Conservation (phyloP, 2,113 vertebrate species). For the Phalacrocorax brasilianus region DNA sequence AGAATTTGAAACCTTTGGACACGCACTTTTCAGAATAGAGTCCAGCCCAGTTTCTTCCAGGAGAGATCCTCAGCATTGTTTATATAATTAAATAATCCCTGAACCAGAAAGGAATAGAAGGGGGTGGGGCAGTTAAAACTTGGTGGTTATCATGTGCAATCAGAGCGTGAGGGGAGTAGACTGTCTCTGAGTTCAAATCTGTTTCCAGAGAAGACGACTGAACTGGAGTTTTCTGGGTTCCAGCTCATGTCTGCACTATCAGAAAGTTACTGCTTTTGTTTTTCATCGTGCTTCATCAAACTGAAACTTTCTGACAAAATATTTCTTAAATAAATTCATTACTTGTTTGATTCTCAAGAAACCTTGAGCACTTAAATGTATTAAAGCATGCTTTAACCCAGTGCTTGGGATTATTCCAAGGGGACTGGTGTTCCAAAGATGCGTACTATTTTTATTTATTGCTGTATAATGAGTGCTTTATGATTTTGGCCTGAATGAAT, state of each 20-base stretch:
- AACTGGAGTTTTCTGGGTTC: background rate
- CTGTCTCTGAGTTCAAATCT: background rate
- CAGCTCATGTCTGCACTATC: background rate
- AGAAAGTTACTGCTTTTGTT: background rate
- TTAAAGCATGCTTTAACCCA: background rate
- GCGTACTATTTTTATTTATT: background rate
- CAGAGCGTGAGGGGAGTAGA: background rate
- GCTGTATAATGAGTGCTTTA: background rate
- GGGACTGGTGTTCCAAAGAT: background rate
- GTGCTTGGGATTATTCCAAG: background rate
- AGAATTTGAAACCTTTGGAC: background rate
- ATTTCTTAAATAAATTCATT: background rate
- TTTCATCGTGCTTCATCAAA: background rate
- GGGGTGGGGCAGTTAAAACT: background rate
- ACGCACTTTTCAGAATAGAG: background rate
- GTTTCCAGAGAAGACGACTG: background rate
- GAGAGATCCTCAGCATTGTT: background rate
- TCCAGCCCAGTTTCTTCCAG: background rate
- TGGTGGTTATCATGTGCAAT: background rate
- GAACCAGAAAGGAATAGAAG: background rate
- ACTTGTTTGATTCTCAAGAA: background rate
- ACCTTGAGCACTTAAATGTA: background rate
- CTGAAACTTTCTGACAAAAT: background rate
- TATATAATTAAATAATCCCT: background rate
- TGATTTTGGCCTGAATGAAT: background rate